These are phyloP conservation scores for Lamellibrachia luymesi DNA, from an alignment of 1,140 invertebrate genomes.

Conservation along the genomic window DNA sequence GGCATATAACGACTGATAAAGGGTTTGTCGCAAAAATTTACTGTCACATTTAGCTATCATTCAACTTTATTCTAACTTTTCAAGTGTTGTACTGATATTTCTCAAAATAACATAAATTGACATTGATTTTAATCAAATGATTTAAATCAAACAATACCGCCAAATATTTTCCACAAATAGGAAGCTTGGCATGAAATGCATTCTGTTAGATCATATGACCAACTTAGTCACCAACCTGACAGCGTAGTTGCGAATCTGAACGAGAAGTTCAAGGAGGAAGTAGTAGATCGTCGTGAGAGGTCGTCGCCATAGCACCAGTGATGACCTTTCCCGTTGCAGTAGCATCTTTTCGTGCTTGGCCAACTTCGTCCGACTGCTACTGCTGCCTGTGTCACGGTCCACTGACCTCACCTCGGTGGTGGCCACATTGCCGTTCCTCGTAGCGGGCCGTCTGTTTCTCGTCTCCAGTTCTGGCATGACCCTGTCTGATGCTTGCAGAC, in stretches of 20 bases:
- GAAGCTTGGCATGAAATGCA: not conserved
- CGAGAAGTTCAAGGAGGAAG: conserved; percentile 74
- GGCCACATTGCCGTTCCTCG: conserved; percentile 5
- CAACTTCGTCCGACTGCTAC: not conserved
- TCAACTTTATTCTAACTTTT: too few species aligned
- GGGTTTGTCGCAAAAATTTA: too few species aligned
- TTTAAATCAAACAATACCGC: too few species aligned
- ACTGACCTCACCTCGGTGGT: not conserved
- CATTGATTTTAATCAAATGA: too few species aligned
- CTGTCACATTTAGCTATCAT: too few species aligned
- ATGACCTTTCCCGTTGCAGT: not conserved
- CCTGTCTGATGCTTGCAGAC: not conserved
- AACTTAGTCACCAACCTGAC: conserved; percentile 45
- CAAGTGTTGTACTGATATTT: too few species aligned
- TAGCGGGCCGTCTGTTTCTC: not conserved
- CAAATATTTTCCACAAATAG: too few species aligned
- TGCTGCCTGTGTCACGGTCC: not conserved
- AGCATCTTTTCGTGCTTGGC: not conserved
- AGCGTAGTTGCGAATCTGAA: conserved; percentile 64
- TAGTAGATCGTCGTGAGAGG: conserved; percentile 82
- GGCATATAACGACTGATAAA: too few species aligned
- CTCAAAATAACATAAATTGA: too few species aligned
- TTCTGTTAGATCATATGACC: conserved; percentile 1
- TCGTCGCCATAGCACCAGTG: conserved; percentile 79
- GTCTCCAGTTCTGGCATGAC: not conserved